Conservation (phyloP, 2,888 invertebrate species). For the Platycnemis pennipes region DNA sequence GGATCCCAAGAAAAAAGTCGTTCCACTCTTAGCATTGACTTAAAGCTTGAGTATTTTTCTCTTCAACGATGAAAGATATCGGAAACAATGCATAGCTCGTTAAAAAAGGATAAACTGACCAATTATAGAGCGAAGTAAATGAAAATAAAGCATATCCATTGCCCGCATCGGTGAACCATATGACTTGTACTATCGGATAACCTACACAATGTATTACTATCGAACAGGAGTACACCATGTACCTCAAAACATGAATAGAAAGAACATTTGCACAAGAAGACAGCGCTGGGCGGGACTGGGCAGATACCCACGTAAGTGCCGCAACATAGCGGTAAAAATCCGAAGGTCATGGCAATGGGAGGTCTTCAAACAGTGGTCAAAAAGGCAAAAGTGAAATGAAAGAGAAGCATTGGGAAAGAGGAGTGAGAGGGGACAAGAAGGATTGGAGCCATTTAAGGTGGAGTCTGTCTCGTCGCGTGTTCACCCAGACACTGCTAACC, state of each 20-base stretch:
- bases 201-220: too few species aligned
- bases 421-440: background rate
- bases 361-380: constrained; percentile 19
- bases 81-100: background rate
- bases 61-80: background rate
- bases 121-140: too few species aligned
- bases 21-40: background rate
- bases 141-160: too few species aligned
- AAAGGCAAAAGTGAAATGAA: constrained; percentile 54
- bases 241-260: too few species aligned
- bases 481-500: constrained; percentile 23
- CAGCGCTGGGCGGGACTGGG: background rate
- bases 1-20: background rate
- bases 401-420: background rate
- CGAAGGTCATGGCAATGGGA: constrained; percentile 51
- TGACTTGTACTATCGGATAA: too few species aligned
- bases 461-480: background rate
- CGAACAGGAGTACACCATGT: too few species aligned
- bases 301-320: background rate
- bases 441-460: constrained; percentile 54
- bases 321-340: constrained; percentile 9
- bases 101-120: background rate
- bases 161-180: too few species aligned
- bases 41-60: background rate
- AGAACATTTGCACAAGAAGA: too few species aligned